Evolutionary conservation across 2,888 invertebrate species (phyloP), one percentile per base, ranked within the genome.

Genomic region (Exephanes ischioxanthus): DNA sequence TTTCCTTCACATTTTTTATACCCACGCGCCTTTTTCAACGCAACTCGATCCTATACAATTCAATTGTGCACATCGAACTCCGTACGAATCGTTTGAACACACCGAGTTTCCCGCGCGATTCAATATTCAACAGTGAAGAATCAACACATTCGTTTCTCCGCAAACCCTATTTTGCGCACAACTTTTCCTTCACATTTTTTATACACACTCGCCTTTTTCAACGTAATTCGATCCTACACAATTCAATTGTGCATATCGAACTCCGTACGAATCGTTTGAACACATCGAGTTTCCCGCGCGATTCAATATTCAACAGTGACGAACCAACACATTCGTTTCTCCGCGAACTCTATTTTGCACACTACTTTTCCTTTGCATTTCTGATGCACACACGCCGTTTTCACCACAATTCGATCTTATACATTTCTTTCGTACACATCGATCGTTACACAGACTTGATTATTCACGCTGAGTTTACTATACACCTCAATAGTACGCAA

Each of bases 291-390:
- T 51, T 51, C 1, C n/a, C 6, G n/a, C 51, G 51, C 30, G 5
- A 33, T 33, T 4, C 48, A 14, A 48, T 33, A 33, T 4, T 33
- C 33, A 4, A 33, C 33, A 33, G 5, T 33, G 33, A 9, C 41
- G 9, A 9, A 41, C 41, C 9, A 41, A 41, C 41, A 41, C 41
- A 9, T 41, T 41, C 51, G 16, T 5, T n/a, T n/a, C 51, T n/a
- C 51, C 16, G 11, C 51, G n/a, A 51, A n/a, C 51, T 51, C 51
- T 51, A n/a, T 51, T 51, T n/a, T 16, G 11, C 51, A 14, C 51
- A 51, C 51, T 51, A 51, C n/a, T 51, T n/a, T 14, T n/a, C n/a
- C 51, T 51, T n/a, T n/a, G n/a, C 51, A 51, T 51, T 51, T 51
- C 2, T 51, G 14, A 51, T 51, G 3, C 4, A 51, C 51, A 51